Evolutionary conservation across 2,113 vertebrate species (phyloP), one percentile per base, ranked within the genome.

Genomic region (Setophaga kirtlandii): DNA sequence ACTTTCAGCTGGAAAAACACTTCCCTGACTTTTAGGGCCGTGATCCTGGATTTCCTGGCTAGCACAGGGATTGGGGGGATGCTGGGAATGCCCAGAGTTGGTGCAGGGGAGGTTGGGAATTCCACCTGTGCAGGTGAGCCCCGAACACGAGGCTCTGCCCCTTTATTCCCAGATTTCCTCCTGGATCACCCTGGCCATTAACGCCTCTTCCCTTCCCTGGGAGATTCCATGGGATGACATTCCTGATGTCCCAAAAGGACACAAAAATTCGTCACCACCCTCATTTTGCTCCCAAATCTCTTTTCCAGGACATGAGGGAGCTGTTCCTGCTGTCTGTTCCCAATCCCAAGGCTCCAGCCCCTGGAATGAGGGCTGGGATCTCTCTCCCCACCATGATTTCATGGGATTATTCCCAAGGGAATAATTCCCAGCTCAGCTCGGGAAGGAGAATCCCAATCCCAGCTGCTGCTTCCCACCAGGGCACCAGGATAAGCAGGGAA

Each of bases 261-360:
- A 5, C 67, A 44, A 37, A 20, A 89, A 6, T 42, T 47, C 7
- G 0, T 33, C 50, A 10, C 11, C 37, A 1, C 3, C 13, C 24
- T 12, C 5, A 11, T 44, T 55, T 50, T 35, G 10, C 30, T 56
- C 50, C 20, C 17, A 1, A 11, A 37, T 55, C 83, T 31, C 20
- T 87, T 77, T 64, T 5, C 82, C 64, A 55, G 64, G 30, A 31
- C 4, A 0, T 3, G 6, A 2, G 49, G 74, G 60, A 55, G 59
- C 63, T 35, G 27, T 39, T 91, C 62, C 55, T 3, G 0, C 21
- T 41, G 31, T 47, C 55, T 24, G 56, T 15, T 4, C 6, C 78
- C 16, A 1, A 39, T 37, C 28, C 27, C 1, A 18, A 60, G 19
- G 24, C 30, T 60, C 2, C 8, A 83, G 37, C 20, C 17, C 30